Evolutionary conservation across 2,888 invertebrate species (phyloP).

Genomic region (Lithophane ornitopus): DNA sequence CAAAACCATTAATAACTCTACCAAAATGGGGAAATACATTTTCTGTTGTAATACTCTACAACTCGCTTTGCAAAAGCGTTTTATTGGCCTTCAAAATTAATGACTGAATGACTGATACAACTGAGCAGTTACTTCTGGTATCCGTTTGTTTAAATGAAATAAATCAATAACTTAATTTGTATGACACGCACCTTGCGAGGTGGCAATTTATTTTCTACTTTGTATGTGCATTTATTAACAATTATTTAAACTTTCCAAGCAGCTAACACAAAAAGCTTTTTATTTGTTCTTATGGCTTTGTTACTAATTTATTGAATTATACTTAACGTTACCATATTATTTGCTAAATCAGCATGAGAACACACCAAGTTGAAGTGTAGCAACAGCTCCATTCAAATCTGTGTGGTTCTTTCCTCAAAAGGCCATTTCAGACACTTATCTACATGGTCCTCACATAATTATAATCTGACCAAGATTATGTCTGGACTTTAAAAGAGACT

Average conservation of each 20-base stretch:
- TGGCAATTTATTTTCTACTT: slow-evolving; percentile 34
- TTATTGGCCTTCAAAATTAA: neutral
- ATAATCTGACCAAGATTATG: neutral
- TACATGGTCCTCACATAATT: neutral
- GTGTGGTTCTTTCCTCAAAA: neutral
- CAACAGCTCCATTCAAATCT: neutral
- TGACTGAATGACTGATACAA: neutral
- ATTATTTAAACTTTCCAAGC: slow-evolving; percentile 11
- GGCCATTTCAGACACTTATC: neutral
- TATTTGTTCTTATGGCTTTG: neutral
- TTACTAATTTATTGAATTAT: neutral
- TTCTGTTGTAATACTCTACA: neutral
- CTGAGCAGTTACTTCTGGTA: neutral
- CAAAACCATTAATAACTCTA: neutral
- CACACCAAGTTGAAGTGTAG: neutral
- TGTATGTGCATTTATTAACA: slow-evolving; percentile 46
- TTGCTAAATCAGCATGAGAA: neutral
- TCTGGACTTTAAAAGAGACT: neutral
- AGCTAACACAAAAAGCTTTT: slow-evolving; percentile 5
- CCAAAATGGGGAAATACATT: neutral
- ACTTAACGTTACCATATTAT: neutral
- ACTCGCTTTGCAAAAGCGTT: neutral
- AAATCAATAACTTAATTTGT: slow-evolving; percentile 38
- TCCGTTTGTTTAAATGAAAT: slow-evolving; percentile 13
- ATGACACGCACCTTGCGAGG: slow-evolving; percentile 41